Conservation (phyloP, 1,140 invertebrate species). For the Aphelinus atriplicis region DNA sequence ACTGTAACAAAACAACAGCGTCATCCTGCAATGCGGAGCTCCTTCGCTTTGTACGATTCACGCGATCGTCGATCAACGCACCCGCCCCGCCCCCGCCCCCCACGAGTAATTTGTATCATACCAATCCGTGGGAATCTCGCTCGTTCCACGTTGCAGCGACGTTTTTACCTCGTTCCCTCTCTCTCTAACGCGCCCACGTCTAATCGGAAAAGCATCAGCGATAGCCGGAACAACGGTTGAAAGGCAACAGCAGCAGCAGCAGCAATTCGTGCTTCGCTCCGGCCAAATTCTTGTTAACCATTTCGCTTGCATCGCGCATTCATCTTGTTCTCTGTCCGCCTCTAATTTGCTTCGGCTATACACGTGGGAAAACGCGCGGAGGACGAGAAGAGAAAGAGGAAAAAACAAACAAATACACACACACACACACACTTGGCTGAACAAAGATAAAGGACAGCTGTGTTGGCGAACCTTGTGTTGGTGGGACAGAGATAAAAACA, state of each 20-base stretch:
- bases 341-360: not conserved
- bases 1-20: slow-evolving; percentile 53
- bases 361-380: no score
- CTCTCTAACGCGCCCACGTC: not conserved
- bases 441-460: no score
- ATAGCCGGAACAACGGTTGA: not conserved
- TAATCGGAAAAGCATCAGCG: slow-evolving; percentile 18
- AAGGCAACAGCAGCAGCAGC: not conserved
- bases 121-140: no score
- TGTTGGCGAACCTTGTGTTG: no score
- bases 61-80: not conserved
- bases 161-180: not conserved
- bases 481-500: no score
- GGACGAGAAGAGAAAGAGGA: no score
- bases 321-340: slow-evolving; percentile 9
- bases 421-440: no score
- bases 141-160: no score
- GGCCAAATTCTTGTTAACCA: slow-evolving; percentile 12
- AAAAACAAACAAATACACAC: no score
- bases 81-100: not conserved
- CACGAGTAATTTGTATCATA: not conserved
- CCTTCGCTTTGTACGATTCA: not conserved
- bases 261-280: not conserved
- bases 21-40: no score
- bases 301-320: slow-evolving; percentile 2